These are phyloP conservation scores for Anhinga rufa DNA, from an alignment of 2,113 vertebrate genomes.

Conservation along the genomic window DNA sequence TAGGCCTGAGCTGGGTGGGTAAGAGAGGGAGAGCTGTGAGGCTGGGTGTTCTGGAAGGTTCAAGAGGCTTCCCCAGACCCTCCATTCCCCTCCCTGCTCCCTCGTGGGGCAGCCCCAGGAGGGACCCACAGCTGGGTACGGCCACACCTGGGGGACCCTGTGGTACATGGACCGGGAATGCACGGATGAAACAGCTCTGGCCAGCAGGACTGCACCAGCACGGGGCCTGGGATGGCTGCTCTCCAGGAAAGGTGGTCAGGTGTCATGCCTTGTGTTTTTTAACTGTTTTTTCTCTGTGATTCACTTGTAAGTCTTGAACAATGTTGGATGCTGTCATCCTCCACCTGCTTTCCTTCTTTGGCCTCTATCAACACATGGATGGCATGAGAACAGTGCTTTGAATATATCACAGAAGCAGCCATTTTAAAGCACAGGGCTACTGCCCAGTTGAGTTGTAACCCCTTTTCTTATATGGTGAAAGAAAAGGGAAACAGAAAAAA, in stretches of 20 bases:
- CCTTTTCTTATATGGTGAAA: fast-evolving
- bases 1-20: background rate
- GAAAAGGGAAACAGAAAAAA: background rate
- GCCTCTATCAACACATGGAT: background rate
- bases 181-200: background rate
- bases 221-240: background rate
- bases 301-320: fast-evolving
- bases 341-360: background rate
- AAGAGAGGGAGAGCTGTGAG: background rate
- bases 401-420: background rate
- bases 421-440: background rate
- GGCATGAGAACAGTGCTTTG: background rate
- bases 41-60: background rate
- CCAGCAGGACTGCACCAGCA: background rate
- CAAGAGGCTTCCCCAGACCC: fast-evolving
- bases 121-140: fast-evolving
- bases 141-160: fast-evolving
- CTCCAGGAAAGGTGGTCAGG: background rate
- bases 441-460: no score
- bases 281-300: background rate
- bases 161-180: fast-evolving
- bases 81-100: fast-evolving
- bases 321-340: fast-evolving
- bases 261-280: fast-evolving
- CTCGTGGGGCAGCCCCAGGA: background rate